Percentiles rank a stretch among this genome's conserved stretches.
phyloP scores from a whole-genome alignment of 2,888 invertebrate species.

The Ormia ochracea region DNA sequence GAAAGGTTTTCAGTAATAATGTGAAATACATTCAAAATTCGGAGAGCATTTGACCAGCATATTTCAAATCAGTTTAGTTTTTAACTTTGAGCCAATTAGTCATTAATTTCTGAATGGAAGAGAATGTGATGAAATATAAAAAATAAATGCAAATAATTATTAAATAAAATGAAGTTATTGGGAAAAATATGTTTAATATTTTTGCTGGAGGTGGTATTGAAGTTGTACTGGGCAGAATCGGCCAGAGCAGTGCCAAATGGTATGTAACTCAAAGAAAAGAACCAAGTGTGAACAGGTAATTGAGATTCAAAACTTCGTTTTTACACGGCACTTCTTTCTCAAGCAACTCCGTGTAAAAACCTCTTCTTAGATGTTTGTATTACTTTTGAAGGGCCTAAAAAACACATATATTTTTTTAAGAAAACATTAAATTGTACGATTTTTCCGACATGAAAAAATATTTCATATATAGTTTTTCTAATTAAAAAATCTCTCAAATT shows the following conservation, averaged over 20 bases:
- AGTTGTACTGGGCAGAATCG: background rate
- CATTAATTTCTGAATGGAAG: background rate
- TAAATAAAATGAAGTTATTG: constrained; percentile 29
- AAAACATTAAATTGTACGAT: too few relatives aligned
- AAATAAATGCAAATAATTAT: background rate
- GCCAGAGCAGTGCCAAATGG: constrained; percentile 31
- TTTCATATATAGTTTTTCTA: too few relatives aligned
- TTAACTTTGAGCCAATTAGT: constrained; percentile 7
- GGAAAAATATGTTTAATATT: constrained; percentile 7
- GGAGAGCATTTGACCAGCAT: background rate
- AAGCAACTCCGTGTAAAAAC: too few relatives aligned
- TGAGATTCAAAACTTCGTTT: background rate
- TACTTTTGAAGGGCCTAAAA: too few relatives aligned
- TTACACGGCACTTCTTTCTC: too few relatives aligned
- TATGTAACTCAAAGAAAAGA: constrained; percentile 25
- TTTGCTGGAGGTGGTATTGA: background rate
- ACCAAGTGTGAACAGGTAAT: background rate
- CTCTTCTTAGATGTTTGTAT: too few relatives aligned
- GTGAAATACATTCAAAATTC: background rate
- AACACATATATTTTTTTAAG: too few relatives aligned
- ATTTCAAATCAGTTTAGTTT: background rate
- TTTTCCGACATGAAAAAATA: too few relatives aligned
- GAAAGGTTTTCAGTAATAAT: constrained; percentile 28
- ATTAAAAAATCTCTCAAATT: too few relatives aligned
- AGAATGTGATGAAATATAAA: background rate